These are phyloP conservation scores for Catonia carolina DNA, from an alignment of 2,888 invertebrate species.

Conservation along the genomic window DNA sequence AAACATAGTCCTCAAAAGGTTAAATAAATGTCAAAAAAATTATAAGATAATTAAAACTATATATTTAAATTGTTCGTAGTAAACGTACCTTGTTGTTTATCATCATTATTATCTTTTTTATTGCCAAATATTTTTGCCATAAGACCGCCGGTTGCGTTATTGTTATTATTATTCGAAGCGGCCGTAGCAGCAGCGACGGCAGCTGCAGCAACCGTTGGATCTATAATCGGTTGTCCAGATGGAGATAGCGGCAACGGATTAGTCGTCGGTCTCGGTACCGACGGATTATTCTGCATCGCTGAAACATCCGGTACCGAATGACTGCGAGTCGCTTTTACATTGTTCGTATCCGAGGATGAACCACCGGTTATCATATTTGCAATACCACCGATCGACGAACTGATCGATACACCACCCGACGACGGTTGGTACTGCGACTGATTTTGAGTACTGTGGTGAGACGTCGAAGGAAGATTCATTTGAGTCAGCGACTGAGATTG, in stretches of 20 bases:
- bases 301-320: constrained; percentile 19
- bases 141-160: constrained; percentile 16
- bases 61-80: too few species aligned
- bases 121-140: constrained; percentile 34
- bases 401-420: too few species aligned
- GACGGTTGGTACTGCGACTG: neutral
- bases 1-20: too few species aligned
- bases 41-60: too few species aligned
- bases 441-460: neutral
- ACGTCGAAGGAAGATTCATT: too few species aligned
- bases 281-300: neutral
- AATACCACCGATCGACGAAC: too few species aligned
- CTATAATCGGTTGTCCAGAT: constrained; percentile 16
- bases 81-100: constrained; percentile 20
- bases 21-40: too few species aligned
- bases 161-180: neutral
- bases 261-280: neutral
- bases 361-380: too few species aligned
- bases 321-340: constrained; percentile 6
- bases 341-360: neutral
- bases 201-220: neutral
- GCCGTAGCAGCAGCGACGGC: neutral
- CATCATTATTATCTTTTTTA: constrained; percentile 28
- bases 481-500: too few species aligned
- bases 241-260: constrained; percentile 3